Evolutionary conservation across 2,797 vertebrate genomes (phyloP), one percentile per base, ranked within the genome.

Genomic region (Sebastes reedi): DNA sequence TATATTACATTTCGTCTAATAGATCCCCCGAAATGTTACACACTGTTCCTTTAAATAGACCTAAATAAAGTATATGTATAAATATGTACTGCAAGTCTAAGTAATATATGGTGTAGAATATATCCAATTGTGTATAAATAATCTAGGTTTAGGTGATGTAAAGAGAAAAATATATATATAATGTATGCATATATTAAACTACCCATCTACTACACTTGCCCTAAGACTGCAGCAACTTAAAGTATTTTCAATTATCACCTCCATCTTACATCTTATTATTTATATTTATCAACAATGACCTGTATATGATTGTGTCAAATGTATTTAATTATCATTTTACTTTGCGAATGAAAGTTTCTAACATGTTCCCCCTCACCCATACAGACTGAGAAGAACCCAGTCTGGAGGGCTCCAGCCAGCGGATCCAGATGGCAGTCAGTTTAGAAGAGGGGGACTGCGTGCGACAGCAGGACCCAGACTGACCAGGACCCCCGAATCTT

Each of bases 391-490:
- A 86, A 97, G 97, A 93, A 98, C 97, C 50, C 97, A 99, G 82
- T 99, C 98, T 20, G 97, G 97, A 77, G 97, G 97, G 75, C 95
- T 98, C 79, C 96, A 97, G 64, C 94, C 95, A 32, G 96, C 96
- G 61, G 96, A 97, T 30, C 93, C 96, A 72, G 97, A 98, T 12
- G 86, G 95, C 10, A 93, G 95, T 4, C 97, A 96, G 88, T 99
- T 99, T 79, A 96, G 94, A 83, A 96, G 98, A 95, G 98, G 98
- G 0, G 99, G 98, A 0, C 95, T 99, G 27, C 96, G 99, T 27
- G 97, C 99, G 0, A 99, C 99, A 27, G 98, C 98, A 3, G 98
- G 98, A 29, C 98, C 99, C 22, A 95, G 99, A 72, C 94, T 99
- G 16, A 97, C 97, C 75, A 95, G 97, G 36, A 96, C 97, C n/a